Conservation (phyloP, 2,113 vertebrate genomes). For the Malurus cyaneus region DNA sequence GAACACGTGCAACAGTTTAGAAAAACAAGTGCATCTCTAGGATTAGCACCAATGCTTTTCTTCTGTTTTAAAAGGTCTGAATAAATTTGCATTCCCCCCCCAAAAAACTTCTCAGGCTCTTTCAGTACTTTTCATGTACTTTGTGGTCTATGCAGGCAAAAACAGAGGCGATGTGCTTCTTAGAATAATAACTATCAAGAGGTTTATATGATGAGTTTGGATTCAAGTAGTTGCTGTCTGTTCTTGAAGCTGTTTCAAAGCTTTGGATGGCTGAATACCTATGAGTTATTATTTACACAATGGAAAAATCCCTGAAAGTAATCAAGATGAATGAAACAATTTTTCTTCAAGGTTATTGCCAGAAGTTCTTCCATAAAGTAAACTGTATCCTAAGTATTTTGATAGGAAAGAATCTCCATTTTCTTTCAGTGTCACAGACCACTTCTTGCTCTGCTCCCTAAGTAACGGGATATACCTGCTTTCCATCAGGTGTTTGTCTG, state of each 20-base stretch:
- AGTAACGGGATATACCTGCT: background rate
- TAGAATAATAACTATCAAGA: slow-evolving; percentile 31
- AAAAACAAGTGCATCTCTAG: background rate
- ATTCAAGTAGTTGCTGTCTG: slow-evolving; percentile 13
- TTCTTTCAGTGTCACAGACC: background rate
- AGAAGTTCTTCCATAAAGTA: background rate
- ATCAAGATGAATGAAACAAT: background rate
- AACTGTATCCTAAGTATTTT: background rate
- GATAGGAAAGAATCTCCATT: background rate
- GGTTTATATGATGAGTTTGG: background rate
- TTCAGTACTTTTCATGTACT: background rate
- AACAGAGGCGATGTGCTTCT: background rate
- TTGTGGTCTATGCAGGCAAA: background rate
- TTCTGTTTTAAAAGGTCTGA: background rate
- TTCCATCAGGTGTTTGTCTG: background rate
- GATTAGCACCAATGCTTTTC: background rate
- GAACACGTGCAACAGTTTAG: background rate
- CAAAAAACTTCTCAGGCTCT: background rate
- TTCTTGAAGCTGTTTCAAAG: slow-evolving; percentile 19
- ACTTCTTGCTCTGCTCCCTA: background rate
- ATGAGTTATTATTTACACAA: background rate
- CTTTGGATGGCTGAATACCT: slow-evolving; percentile 15
- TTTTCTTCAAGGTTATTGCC: slow-evolving; percentile 1
- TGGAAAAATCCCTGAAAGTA: background rate
- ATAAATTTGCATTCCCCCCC: background rate